A percentile compares a stretch with the other conserved stretches of the same genome.
Evolutionary conservation across 2,888 invertebrate genomes (phyloP).

Genomic region (Hirtodrosophila confusa): DNA sequence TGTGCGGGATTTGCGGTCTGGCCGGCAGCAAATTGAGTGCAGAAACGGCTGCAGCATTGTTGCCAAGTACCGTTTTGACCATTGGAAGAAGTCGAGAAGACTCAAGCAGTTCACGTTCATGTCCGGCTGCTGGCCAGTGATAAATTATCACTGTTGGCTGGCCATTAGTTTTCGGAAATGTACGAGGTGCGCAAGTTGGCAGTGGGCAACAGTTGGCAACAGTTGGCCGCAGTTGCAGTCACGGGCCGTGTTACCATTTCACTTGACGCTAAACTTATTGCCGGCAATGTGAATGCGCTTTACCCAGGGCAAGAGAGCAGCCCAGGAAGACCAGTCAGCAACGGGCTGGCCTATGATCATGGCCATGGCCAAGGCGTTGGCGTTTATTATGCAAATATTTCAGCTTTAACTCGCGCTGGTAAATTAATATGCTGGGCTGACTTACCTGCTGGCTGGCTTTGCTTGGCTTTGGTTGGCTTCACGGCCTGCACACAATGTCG

Average conservation of each 20-base stretch:
- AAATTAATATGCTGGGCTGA: constrained; percentile 67
- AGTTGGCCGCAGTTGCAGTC: constrained; percentile 16
- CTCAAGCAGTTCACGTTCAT: constrained; percentile 49
- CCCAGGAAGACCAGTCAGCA: not conserved
- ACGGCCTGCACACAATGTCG: constrained; percentile 64
- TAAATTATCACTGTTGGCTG: constrained; percentile 79
- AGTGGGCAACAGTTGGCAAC: too few species aligned
- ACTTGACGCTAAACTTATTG: constrained; percentile 75
- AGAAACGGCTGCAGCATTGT: constrained; percentile 6
- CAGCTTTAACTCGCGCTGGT: constrained; percentile 65
- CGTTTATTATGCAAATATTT: constrained; percentile 78
- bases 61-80: constrained; percentile 25
- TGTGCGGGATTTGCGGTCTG: constrained; percentile 47
- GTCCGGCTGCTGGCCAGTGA: constrained; percentile 75
- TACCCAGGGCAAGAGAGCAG: constrained; percentile 43
- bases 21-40: constrained; percentile 61
- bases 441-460: constrained; percentile 43
- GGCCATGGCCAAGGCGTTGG: constrained; percentile 63
- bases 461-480: constrained; percentile 32
- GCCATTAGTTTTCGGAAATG: constrained; percentile 78
- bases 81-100: constrained; percentile 44
- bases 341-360: constrained; percentile 26
- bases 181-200: constrained; percentile 63
- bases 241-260: constrained; percentile 62
- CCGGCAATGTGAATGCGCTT: constrained; percentile 70